phyloP scores from a whole-genome alignment of 2,888 invertebrate genomes.

The Caprella mutica region DNA sequence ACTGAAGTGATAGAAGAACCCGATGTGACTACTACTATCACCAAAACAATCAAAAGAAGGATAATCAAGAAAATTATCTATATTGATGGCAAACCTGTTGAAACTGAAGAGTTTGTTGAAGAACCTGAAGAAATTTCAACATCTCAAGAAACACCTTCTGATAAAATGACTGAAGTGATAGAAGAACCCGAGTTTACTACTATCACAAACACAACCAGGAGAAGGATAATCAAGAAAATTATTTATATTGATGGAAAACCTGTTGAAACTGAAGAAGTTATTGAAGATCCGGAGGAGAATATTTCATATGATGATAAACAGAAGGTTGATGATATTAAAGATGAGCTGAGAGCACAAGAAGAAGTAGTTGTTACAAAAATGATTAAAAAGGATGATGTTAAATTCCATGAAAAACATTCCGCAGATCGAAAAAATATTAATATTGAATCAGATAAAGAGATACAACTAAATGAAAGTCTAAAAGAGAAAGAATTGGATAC shows the following conservation, averaged over 20 bases:
- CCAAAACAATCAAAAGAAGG: background rate
- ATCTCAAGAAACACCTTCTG: no score
- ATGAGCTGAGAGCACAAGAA: background rate
- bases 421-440: background rate
- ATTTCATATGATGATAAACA: background rate
- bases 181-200: slow-evolving; percentile 15
- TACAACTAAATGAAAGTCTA: no score
- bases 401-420: slow-evolving; percentile 5
- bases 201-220: slow-evolving; percentile 7
- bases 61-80: slow-evolving; percentile 9
- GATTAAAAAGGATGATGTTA: slow-evolving; percentile 11
- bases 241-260: slow-evolving; percentile 8
- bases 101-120: background rate
- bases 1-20: background rate
- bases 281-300: slow-evolving; percentile 11
- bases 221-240: slow-evolving; percentile 16
- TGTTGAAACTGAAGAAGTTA: slow-evolving; percentile 10
- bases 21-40: slow-evolving; percentile 2
- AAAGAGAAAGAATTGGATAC: slow-evolving; percentile 9
- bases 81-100: background rate
- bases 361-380: slow-evolving; percentile 10
- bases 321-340: background rate
- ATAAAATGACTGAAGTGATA: background rate
- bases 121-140: background rate
- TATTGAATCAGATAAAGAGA: background rate